Evolutionary conservation across 2,113 vertebrate genomes (phyloP).

Genomic region (Pterocles burchelli): DNA sequence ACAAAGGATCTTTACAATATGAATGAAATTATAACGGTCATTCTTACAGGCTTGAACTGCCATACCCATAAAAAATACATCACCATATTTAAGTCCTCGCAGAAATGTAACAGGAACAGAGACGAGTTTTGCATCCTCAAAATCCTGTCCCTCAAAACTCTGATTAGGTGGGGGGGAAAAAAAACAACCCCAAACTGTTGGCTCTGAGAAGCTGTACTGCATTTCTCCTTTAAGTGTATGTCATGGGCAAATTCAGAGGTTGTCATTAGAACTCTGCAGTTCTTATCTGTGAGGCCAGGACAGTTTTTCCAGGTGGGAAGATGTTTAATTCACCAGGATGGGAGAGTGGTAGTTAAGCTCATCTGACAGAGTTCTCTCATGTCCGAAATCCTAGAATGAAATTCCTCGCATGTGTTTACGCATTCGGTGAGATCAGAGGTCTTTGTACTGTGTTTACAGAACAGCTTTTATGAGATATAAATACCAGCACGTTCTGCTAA

Average conservation of each 20-base stretch:
- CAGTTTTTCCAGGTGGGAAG: not conserved
- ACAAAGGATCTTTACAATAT: not conserved
- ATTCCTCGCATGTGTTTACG: not conserved
- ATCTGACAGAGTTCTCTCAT: not conserved
- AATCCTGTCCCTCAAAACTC: not conserved
- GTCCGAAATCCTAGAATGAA: not conserved
- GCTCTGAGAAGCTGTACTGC: not conserved
- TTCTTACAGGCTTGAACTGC: not conserved
- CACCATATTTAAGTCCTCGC: not conserved
- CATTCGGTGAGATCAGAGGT: conserved; percentile 45
- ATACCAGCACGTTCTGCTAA: conserved; percentile 52
- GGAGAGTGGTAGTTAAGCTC: not conserved
- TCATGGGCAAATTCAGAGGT: not conserved
- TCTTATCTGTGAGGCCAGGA: not conserved
- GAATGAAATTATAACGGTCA: not conserved
- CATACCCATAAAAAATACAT: not conserved
- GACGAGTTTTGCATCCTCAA: not conserved
- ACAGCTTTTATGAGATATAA: conserved; percentile 70
- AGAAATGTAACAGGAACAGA: not conserved
- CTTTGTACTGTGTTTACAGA: conserved; percentile 54
- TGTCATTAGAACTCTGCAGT: not conserved
- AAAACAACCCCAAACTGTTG: accelerated
- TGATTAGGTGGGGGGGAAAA: not conserved
- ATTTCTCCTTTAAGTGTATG: not conserved
- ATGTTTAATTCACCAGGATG: not conserved